A percentile compares a stretch with the other conserved stretches of the same genome.
These are phyloP conservation scores for Mamestra brassicae DNA, from an alignment of 2,888 invertebrate species.

Conservation along the genomic window DNA sequence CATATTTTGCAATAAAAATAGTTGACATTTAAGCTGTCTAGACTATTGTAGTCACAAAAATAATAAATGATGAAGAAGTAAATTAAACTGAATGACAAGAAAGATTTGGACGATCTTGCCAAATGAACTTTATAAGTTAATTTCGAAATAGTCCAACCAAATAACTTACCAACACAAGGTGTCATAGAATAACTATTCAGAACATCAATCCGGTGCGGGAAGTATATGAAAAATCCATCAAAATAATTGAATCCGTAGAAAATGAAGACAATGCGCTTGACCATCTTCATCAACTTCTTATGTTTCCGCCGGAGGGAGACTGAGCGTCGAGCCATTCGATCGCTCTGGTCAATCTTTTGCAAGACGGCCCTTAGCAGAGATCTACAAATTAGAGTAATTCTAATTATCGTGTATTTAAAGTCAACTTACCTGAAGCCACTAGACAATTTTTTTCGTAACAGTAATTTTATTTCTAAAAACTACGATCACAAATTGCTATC, in stretches of 20 bases:
- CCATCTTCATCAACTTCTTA: constrained; percentile 67
- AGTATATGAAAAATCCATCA: constrained; percentile 73
- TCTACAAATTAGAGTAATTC: constrained; percentile 61
- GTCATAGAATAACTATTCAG: constrained; percentile 77
- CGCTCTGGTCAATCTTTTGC: constrained; percentile 70
- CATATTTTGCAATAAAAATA: not conserved
- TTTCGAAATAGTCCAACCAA: not conserved
- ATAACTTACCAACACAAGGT: constrained; percentile 81
- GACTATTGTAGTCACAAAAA: not conserved
- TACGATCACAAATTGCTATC: not conserved
- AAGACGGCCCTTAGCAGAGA: constrained; percentile 68
- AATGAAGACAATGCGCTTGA: constrained; percentile 76
- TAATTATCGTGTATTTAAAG: not conserved
- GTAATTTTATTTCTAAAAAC: not conserved
- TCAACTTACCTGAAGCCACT: not conserved
- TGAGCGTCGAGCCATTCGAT: constrained; percentile 67
- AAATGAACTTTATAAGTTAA: not conserved
- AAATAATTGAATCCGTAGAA: constrained; percentile 75
- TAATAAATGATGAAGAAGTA: not conserved
- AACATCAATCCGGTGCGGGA: constrained; percentile 76
- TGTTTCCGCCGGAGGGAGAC: constrained; percentile 69
- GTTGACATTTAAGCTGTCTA: not conserved
- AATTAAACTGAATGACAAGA: not conserved
- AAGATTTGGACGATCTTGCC: not conserved
- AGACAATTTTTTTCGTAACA: no score